Percentiles rank a stretch among this genome's conserved stretches.
Evolutionary conservation across 2,113 vertebrate species (phyloP).

Genomic region (Larimichthys crocea): DNA sequence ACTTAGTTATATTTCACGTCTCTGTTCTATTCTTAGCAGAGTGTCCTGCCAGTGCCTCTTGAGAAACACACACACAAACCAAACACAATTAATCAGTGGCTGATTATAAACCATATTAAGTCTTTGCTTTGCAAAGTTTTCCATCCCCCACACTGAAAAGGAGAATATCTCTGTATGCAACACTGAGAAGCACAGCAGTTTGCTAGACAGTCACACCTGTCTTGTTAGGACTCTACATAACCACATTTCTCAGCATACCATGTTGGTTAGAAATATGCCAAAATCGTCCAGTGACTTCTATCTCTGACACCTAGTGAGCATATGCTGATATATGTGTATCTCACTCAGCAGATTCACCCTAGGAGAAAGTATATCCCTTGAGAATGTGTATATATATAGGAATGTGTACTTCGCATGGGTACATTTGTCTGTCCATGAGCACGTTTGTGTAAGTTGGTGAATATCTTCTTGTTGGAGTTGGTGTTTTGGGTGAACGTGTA

Average conservation of each 20-base stretch:
- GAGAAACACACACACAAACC: conserved; percentile 26
- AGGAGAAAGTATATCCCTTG: conserved; percentile 56
- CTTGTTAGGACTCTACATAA: conserved; percentile 39
- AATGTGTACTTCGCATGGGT: conserved; percentile 42
- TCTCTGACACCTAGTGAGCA: conserved; percentile 60
- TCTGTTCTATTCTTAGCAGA: conserved; percentile 41
- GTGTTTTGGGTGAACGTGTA: conserved; percentile 45
- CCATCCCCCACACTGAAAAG: not conserved
- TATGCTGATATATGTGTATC: conserved; percentile 66
- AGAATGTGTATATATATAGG: conserved; percentile 58
- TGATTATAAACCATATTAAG: conserved; percentile 7
- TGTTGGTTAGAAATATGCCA: conserved; percentile 55
- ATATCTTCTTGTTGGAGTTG: conserved; percentile 24
- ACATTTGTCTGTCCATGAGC: conserved; percentile 37
- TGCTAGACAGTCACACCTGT: conserved; percentile 46
- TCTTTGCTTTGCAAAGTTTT: not conserved
- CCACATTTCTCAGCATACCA: conserved; percentile 45
- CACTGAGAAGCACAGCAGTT: conserved; percentile 4
- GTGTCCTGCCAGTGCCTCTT: not conserved
- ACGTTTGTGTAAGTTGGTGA: conserved; percentile 43
- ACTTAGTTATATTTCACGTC: conserved; percentile 30
- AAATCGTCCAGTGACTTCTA: conserved; percentile 37
- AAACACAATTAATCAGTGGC: conserved; percentile 14
- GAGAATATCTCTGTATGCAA: conserved; percentile 4
- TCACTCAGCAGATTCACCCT: conserved; percentile 69